These are phyloP conservation scores for Crepidodera aurea DNA, from an alignment of 2,888 invertebrate genomes.

Conservation along the genomic window DNA sequence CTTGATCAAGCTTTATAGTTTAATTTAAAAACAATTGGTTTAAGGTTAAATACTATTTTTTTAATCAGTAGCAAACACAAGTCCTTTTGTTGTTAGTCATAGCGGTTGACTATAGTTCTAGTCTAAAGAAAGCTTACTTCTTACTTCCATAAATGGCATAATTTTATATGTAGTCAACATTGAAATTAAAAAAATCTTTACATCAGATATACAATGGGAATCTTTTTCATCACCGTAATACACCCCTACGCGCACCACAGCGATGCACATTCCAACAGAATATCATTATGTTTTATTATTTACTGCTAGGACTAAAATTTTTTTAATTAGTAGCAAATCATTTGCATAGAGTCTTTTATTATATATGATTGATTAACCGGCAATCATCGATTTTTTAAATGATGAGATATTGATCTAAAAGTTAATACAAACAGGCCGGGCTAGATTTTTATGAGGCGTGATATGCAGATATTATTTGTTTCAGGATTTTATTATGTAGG, in stretches of 20 bases:
- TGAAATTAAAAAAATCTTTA: too few relatives aligned
- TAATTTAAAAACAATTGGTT: slow-evolving; percentile 17
- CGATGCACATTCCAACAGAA: too few relatives aligned
- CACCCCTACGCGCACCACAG: too few relatives aligned
- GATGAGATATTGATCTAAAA: slow-evolving; percentile 1
- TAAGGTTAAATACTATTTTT: slow-evolving; percentile 11
- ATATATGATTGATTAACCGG: neutral
- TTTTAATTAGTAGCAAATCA: neutral
- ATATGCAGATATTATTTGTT: neutral
- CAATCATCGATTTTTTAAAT: neutral
- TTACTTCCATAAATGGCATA: too few relatives aligned
- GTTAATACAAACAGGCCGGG: neutral
- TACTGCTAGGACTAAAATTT: neutral
- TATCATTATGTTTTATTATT: too few relatives aligned
- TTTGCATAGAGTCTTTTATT: neutral
- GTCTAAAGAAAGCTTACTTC: too few relatives aligned
- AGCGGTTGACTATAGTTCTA: neutral
- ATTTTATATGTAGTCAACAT: too few relatives aligned
- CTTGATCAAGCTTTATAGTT: slow-evolving; percentile 19
- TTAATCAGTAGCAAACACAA: slow-evolving; percentile 9
- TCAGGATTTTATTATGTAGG: neutral
- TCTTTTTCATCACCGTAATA: too few relatives aligned
- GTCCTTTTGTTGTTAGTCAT: neutral
- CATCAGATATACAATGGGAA: too few relatives aligned
- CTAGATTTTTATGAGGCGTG: slow-evolving; percentile 4